A percentile compares a stretch with the other conserved stretches of the same genome.
These are phyloP conservation scores for Oegoconia quadripuncta DNA, from an alignment of 2,888 invertebrate genomes.

Conservation along the genomic window DNA sequence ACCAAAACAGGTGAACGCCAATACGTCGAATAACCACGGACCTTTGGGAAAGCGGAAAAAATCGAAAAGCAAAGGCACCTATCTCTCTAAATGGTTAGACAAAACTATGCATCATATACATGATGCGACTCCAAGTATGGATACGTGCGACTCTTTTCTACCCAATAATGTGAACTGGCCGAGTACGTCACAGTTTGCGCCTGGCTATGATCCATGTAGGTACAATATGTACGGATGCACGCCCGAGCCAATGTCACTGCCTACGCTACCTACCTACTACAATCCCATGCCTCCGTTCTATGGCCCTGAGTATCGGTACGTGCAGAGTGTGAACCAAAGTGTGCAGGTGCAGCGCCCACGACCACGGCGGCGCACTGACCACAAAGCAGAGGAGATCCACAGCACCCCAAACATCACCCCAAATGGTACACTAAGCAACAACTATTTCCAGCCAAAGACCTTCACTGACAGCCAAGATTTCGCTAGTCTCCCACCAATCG, in stretches of 20 bases:
- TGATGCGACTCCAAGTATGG: slow-evolving; percentile 58
- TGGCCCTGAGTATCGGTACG: slow-evolving; percentile 56
- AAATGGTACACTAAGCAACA: slow-evolving; percentile 32
- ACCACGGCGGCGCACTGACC: slow-evolving; percentile 44
- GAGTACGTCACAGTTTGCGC: slow-evolving; percentile 55
- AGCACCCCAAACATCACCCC: slow-evolving; percentile 41
- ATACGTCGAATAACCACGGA: slow-evolving; percentile 55
- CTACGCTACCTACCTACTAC: slow-evolving; percentile 80
- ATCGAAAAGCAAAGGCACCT: slow-evolving; percentile 62
- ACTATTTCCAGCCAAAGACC: slow-evolving; percentile 63
- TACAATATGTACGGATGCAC: slow-evolving; percentile 74
- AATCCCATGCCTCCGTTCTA: slow-evolving; percentile 46
- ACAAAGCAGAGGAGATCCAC: slow-evolving; percentile 51
- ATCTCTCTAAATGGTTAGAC: slow-evolving; percentile 73
- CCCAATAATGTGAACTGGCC: slow-evolving; percentile 49
- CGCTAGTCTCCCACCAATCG: slow-evolving; percentile 85
- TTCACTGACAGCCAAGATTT: slow-evolving; percentile 72
- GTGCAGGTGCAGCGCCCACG: slow-evolving; percentile 58
- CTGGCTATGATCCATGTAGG: slow-evolving; percentile 68
- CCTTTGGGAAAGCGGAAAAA: slow-evolving; percentile 73
- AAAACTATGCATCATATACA: slow-evolving; percentile 68
- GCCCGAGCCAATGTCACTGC: slow-evolving; percentile 82
- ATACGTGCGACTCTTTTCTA: slow-evolving; percentile 55
- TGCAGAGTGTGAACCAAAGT: slow-evolving; percentile 54
- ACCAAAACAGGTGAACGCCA: slow-evolving; percentile 66